phyloP scores from a whole-genome alignment of 2,797 vertebrate genomes.

The Propithecus perrieri region DNA sequence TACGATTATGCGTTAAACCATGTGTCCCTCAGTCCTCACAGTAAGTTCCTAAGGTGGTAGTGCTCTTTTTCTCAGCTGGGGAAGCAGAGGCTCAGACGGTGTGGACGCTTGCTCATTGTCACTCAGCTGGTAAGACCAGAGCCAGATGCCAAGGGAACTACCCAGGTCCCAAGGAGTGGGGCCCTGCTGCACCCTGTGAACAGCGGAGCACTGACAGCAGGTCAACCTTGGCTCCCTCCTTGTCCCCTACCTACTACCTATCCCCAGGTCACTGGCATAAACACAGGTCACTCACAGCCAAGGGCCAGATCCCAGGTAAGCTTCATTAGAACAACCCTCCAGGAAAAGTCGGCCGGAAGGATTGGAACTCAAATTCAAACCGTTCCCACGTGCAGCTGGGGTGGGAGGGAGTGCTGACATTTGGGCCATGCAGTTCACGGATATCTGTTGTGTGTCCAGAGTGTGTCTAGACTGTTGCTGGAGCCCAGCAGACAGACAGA shows the following conservation, averaged over 20 bases:
- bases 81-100: background rate
- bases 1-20: background rate
- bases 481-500: background rate
- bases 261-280: background rate
- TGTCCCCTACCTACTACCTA: background rate
- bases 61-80: background rate
- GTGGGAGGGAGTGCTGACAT: background rate
- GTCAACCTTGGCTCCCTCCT: background rate
- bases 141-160: background rate
- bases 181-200: background rate
- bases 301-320: background rate
- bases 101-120: background rate
- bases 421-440: background rate
- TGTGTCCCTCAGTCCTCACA: background rate
- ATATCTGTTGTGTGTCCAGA: background rate
- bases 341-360: background rate
- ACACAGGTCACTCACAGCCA: background rate
- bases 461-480: background rate
- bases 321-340: background rate
- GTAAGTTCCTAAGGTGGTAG: background rate
- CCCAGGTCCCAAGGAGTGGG: background rate
- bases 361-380: conserved; percentile 3
- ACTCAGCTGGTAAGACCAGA: background rate
- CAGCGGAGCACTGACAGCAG: background rate
- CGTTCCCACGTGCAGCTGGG: background rate